Percentiles rank a stretch among this genome's conserved stretches.
Evolutionary conservation across 2,113 vertebrate species (phyloP).

Genomic region (Dicerorhinus sumatrensis): DNA sequence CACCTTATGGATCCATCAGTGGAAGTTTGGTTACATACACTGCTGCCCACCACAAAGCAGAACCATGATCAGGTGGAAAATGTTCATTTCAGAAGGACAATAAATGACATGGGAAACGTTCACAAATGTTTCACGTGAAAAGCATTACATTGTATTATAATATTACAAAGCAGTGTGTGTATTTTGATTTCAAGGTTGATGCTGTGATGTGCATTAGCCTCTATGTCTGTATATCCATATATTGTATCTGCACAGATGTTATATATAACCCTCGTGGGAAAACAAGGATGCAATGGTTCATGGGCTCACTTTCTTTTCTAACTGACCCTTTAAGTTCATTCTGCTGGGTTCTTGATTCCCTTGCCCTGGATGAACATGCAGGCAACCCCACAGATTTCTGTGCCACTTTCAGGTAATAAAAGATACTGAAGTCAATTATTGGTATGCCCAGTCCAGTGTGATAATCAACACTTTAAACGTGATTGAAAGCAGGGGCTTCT

Average conservation of each 20-base stretch:
- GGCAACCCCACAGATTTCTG: not conserved
- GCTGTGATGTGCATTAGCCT: fast-evolving
- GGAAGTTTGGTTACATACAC: too few relatives aligned
- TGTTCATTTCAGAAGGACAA: too few relatives aligned
- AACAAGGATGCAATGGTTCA: fast-evolving
- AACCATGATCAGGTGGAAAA: fast-evolving
- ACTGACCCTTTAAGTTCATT: not conserved
- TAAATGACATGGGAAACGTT: fast-evolving
- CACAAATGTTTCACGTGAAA: fast-evolving
- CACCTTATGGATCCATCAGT: fast-evolving
- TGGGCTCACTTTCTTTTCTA: fast-evolving
- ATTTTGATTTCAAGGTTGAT: not conserved
- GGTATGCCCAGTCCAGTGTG: not conserved
- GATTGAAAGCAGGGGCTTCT: not conserved
- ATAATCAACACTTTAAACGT: too few relatives aligned
- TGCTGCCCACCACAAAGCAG: too few relatives aligned
- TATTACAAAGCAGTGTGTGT: fast-evolving
- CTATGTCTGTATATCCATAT: fast-evolving
- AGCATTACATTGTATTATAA: fast-evolving
- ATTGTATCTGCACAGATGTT: fast-evolving
- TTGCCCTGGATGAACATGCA: not conserved
- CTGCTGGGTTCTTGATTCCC: fast-evolving
- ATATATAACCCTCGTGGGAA: fast-evolving
- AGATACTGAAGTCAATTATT: not conserved
- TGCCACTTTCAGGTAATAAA: not conserved